These are phyloP conservation scores for Bedellia somnulentella DNA, from an alignment of 2,888 invertebrate species.

Conservation along the genomic window DNA sequence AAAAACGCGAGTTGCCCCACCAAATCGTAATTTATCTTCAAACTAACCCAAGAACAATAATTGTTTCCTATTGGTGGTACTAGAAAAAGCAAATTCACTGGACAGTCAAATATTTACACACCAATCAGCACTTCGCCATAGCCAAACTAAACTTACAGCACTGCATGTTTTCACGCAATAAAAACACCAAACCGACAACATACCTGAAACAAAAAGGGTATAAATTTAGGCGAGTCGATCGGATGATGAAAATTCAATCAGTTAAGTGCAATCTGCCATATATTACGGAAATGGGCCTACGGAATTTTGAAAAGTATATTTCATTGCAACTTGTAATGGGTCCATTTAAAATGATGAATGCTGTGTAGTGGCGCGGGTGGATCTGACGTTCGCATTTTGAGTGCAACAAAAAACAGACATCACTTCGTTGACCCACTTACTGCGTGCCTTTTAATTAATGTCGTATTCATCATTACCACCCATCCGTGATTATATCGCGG, in stretches of 20 bases:
- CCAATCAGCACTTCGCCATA: too few species aligned
- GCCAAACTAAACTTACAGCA: too few species aligned
- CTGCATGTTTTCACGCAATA: slow-evolving; percentile 3
- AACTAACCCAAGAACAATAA: too few species aligned
- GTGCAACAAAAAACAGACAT: slow-evolving; percentile 10
- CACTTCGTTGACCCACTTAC: slow-evolving; percentile 13
- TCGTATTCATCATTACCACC: too few species aligned
- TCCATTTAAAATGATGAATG: slow-evolving; percentile 13
- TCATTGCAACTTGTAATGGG: slow-evolving; percentile 9
- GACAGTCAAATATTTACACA: too few species aligned
- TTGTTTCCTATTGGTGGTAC: too few species aligned
- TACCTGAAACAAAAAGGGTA: slow-evolving; percentile 11
- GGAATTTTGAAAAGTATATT: slow-evolving; percentile 12
- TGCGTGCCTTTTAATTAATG: slow-evolving; percentile 13
- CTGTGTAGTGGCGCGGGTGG: slow-evolving; percentile 10
- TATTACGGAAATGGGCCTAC: slow-evolving; percentile 16
- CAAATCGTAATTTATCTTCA: too few species aligned
- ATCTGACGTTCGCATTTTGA: slow-evolving; percentile 8
- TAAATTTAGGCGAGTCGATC: slow-evolving; percentile 9
- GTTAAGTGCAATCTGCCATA: slow-evolving; percentile 11
- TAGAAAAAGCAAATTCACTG: too few species aligned
- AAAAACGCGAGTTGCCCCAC: too few species aligned
- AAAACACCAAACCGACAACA: slow-evolving; percentile 3
- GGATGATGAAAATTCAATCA: slow-evolving; percentile 11
- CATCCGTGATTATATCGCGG: too few species aligned